These are phyloP conservation scores for Platerodrilus igneus DNA, from an alignment of 2,888 invertebrate species.

Conservation along the genomic window DNA sequence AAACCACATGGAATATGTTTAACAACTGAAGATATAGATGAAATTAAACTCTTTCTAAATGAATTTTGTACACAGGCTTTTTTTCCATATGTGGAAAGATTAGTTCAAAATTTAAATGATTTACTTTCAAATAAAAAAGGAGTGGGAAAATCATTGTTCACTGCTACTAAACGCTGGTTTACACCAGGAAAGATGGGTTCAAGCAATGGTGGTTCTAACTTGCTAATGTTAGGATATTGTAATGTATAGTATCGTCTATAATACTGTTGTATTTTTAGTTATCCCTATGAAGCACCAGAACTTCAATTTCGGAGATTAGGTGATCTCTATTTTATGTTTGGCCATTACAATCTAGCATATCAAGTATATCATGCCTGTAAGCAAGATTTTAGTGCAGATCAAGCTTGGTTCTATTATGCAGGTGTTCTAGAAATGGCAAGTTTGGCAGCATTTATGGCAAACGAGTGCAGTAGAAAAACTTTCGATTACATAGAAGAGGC, in stretches of 20 bases:
- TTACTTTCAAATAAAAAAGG: conserved; percentile 83
- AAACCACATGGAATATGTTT: conserved; percentile 70
- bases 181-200: conserved; percentile 82
- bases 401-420: conserved; percentile 96
- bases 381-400: conserved; percentile 93
- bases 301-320: conserved; percentile 88
- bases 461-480: conserved; percentile 71
- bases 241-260: conserved; percentile 6
- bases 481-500: conserved; percentile 93
- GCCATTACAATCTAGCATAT: conserved; percentile 87
- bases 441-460: conserved; percentile 84
- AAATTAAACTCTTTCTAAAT: conserved; percentile 75
- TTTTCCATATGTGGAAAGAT: conserved; percentile 87
- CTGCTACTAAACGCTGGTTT: conserved; percentile 94
- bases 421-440: conserved; percentile 97
- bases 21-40: conserved; percentile 77
- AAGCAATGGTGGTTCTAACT: conserved; percentile 64
- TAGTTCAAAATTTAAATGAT: conserved; percentile 75
- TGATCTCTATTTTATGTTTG: conserved; percentile 95
- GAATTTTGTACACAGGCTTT: conserved; percentile 84
- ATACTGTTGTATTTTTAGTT: conserved; percentile 51
- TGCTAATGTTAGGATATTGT: conserved; percentile 67
- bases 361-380: conserved; percentile 95
- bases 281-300: conserved; percentile 81
- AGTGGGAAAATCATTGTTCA: conserved; percentile 86